Evolutionary conservation across 1,140 invertebrate genomes (phyloP), one percentile per base, ranked within the genome.

Genomic region (Pentalonia nigronervosa): DNA sequence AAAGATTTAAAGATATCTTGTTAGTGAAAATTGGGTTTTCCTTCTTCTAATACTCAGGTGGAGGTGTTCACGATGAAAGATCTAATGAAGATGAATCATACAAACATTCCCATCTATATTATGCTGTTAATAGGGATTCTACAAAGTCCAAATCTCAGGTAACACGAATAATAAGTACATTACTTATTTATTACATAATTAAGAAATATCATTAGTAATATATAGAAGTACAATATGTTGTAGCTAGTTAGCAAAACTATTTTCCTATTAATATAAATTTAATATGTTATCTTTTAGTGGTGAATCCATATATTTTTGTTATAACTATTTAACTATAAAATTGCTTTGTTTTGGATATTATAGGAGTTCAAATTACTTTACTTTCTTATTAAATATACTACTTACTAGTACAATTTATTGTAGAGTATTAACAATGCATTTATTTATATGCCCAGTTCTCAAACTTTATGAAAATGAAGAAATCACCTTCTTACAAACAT

Each of bases 11-110:
- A 48, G n/a, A 48, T 91, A 36, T 91, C 34, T 83, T 36, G 30
- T 50, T 23, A 50, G 45, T 92, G 50, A 83, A 92, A 67, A 83
- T 84, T 93, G 36, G 47, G 25, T 93, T 93, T 93, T 93, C 23
- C 47, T 93, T 84, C 23, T 67, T 91, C n/a, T 93, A 93, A 93
- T 93, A 86, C n/a, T 86, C 81, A 93, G 91, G 91, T 93, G 91
- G 21, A 53, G 81, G 20, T n/a, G 25, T 48, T 92, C n/a, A 84
- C 45, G 60, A 56, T 86, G 81, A 93, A 93, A 56, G 8, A 25
- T 84, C 76, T 53, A 84, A 45, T n/a, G 48, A 48, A 86, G 36
- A 41, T n/a, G 21, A 53, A 41, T 53, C 48, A 86, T 86, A 8
- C 34, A 81, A 93, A 56, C 53, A 93, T 93, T 93, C 91, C 6